A percentile compares a stretch with the other conserved stretches of the same genome.
phyloP scores from a whole-genome alignment of 2,888 invertebrate genomes.

The Tromatobia lineatoria region DNA sequence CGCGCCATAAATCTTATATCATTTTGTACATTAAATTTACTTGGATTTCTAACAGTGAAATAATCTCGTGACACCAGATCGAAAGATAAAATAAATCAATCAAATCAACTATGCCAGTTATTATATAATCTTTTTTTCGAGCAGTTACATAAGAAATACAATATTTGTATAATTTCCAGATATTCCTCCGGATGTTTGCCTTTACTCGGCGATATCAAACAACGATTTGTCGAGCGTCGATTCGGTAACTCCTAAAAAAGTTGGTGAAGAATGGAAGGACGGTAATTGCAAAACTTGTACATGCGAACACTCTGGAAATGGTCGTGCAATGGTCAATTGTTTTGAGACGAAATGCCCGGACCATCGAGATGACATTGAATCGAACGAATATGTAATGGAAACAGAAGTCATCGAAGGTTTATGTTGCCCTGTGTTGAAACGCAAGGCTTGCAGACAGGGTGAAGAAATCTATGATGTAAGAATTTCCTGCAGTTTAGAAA shows the following conservation, averaged over 20 bases:
- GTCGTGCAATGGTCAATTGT: conserved; percentile 85
- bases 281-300: conserved; percentile 90
- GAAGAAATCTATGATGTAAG: conserved; percentile 78
- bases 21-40: too few relatives aligned
- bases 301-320: conserved; percentile 85
- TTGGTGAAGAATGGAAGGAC: conserved; percentile 89
- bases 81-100: too few relatives aligned
- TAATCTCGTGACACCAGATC: too few relatives aligned
- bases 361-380: conserved; percentile 84
- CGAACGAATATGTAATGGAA: conserved; percentile 87
- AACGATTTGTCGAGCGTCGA: conserved; percentile 76
- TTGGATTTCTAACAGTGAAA: too few relatives aligned
- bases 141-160: neutral
- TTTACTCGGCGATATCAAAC: conserved; percentile 87
- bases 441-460: conserved; percentile 87
- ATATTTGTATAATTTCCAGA: conserved; percentile 83
- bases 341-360: conserved; percentile 86
- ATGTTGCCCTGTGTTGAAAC: conserved; percentile 89
- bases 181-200: conserved; percentile 89
- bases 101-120: too few relatives aligned
- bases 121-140: neutral
- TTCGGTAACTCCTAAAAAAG: conserved; percentile 65
- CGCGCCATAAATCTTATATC: too few relatives aligned
- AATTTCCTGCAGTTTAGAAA: neutral
- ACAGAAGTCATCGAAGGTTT: conserved; percentile 86